A percentile compares a stretch with the other conserved stretches of the same genome.
phyloP scores from a whole-genome alignment of 2,797 vertebrate genomes.

The Varecia variegata region DNA sequence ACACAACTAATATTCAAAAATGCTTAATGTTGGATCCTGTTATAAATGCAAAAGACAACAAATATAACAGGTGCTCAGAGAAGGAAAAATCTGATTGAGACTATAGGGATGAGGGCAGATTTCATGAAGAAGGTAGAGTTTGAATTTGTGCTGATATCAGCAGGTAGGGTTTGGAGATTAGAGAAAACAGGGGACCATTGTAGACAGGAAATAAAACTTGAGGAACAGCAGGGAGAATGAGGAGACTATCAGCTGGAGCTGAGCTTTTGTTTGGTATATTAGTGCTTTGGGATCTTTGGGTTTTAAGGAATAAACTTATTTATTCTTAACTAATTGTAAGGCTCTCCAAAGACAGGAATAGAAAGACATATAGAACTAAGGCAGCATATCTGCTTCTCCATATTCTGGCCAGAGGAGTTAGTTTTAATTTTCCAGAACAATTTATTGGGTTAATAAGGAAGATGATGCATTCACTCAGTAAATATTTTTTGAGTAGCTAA shows the following conservation, averaged over 20 bases:
- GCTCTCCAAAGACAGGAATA: background rate
- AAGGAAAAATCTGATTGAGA: background rate
- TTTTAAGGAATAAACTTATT: background rate
- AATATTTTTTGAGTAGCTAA: background rate
- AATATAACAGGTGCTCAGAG: background rate
- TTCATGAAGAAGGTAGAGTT: background rate
- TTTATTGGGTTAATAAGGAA: background rate
- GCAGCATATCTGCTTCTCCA: background rate
- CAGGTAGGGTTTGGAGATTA: background rate
- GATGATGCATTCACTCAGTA: background rate
- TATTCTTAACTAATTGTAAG: background rate
- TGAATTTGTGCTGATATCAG: background rate
- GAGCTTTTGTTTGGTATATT: background rate
- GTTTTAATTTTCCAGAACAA: background rate
- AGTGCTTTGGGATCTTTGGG: background rate
- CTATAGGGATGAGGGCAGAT: background rate
- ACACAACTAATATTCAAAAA: background rate
- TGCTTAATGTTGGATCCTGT: background rate
- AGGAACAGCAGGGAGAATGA: background rate
- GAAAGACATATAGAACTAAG: background rate
- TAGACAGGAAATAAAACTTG: background rate
- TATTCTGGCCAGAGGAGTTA: background rate
- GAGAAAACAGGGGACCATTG: background rate
- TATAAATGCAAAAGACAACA: background rate
- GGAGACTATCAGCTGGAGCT: background rate